A percentile compares a stretch with the other conserved stretches of the same genome.
Conservation (phyloP, 2,888 invertebrate species). For the Agelastica alni region DNA sequence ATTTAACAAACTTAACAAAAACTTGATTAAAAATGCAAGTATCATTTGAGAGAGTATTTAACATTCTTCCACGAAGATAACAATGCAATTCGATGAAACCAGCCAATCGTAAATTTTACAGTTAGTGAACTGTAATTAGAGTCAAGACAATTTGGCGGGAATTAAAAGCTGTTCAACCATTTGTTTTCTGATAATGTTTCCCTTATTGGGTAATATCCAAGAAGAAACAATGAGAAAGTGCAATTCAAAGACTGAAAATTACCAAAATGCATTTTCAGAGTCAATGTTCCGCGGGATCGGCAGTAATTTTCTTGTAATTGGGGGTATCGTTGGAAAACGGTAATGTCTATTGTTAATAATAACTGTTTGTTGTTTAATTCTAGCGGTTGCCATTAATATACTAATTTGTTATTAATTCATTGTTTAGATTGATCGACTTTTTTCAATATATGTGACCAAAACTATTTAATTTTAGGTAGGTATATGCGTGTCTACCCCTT, state of each 20-base stretch:
- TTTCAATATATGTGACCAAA: no score
- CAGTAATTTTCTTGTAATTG: slow-evolving; percentile 35
- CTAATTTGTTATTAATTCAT: no score
- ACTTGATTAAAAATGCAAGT: neutral
- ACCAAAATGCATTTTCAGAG: slow-evolving; percentile 42
- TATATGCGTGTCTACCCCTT: no score
- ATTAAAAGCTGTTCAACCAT: slow-evolving; percentile 40
- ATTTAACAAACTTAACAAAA: neutral
- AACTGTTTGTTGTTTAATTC: no score
- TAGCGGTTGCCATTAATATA: no score
- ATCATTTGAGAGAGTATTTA: slow-evolving; percentile 11
- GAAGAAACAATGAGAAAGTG: slow-evolving; percentile 37
- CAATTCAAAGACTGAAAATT: slow-evolving; percentile 42
- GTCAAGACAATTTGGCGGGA: slow-evolving; percentile 37
- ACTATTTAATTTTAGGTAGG: no score
- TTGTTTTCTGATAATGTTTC: slow-evolving; percentile 36
- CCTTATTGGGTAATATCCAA: slow-evolving; percentile 41
- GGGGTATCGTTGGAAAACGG: neutral
- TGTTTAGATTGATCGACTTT: no score
- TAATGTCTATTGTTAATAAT: neutral
- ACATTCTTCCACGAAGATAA: slow-evolving; percentile 14
- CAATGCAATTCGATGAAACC: slow-evolving; percentile 14
- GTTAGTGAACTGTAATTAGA: slow-evolving; percentile 37
- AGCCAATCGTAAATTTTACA: slow-evolving; percentile 33
- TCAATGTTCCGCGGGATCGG: slow-evolving; percentile 39